phyloP scores from a whole-genome alignment of 2,113 vertebrate genomes.

The Sorex araneus region DNA sequence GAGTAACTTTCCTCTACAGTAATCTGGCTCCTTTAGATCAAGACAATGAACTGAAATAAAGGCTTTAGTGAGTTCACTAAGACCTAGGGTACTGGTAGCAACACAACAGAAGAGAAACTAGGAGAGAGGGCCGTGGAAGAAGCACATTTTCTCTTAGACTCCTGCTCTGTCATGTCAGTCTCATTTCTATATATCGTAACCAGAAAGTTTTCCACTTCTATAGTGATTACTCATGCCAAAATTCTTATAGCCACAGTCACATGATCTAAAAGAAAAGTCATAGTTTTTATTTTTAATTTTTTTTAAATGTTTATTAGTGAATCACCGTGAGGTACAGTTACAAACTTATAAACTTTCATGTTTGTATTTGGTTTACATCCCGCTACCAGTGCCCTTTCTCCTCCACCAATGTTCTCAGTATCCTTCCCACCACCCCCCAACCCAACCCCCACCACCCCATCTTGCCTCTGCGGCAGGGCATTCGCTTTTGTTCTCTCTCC shows the following conservation, averaged over 20 bases:
- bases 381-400: no score
- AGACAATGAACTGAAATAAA: background rate
- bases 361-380: no score
- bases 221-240: fast-evolving
- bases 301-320: no score
- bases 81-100: background rate
- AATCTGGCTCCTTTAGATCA: background rate
- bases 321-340: no score
- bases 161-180: background rate
- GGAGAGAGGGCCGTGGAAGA: background rate
- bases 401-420: no score
- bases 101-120: background rate
- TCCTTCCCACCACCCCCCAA: no score
- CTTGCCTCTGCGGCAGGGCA: no score
- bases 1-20: no score
- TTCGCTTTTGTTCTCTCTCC: no score
- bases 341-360: no score
- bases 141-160: background rate
- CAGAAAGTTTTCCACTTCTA: background rate
- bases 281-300: no score
- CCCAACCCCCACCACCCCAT: no score
- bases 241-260: background rate
- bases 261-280: background rate
- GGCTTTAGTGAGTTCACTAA: background rate
- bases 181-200: background rate